A percentile compares a stretch with the other conserved stretches of the same genome.
phyloP scores from a whole-genome alignment of 2,113 vertebrate species.

The Pollimyrus isidori region DNA sequence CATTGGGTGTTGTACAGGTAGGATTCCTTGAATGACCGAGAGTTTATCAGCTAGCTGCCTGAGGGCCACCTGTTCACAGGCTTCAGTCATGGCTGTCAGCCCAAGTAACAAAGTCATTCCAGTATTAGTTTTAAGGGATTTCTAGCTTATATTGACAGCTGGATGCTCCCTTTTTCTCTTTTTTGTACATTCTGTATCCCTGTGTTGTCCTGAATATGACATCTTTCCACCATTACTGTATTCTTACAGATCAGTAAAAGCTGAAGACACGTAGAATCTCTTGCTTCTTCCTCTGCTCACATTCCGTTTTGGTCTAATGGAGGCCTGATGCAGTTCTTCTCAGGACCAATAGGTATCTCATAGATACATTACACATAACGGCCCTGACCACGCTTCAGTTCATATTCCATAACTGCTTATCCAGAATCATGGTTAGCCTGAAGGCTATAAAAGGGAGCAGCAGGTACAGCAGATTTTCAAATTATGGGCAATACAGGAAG shows the following conservation, averaged over 20 bases:
- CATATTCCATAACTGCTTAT: background rate
- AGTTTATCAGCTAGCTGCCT: background rate
- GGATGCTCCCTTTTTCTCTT: background rate
- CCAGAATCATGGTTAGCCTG: background rate
- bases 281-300: background rate
- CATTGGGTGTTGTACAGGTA: background rate
- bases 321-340: background rate
- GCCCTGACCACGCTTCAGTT: background rate
- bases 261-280: background rate
- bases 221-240: background rate
- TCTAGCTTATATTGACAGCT: background rate
- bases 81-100: background rate
- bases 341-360: background rate
- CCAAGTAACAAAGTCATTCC: background rate
- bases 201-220: background rate
- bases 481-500: background rate
- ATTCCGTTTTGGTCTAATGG: background rate
- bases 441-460: background rate
- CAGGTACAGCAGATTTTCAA: background rate
- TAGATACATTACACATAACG: background rate
- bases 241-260: background rate
- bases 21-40: background rate
- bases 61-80: background rate
- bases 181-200: background rate
- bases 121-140: background rate